Conservation (phyloP, 2,797 vertebrate species). For the Rhinoraja longicauda region DNA sequence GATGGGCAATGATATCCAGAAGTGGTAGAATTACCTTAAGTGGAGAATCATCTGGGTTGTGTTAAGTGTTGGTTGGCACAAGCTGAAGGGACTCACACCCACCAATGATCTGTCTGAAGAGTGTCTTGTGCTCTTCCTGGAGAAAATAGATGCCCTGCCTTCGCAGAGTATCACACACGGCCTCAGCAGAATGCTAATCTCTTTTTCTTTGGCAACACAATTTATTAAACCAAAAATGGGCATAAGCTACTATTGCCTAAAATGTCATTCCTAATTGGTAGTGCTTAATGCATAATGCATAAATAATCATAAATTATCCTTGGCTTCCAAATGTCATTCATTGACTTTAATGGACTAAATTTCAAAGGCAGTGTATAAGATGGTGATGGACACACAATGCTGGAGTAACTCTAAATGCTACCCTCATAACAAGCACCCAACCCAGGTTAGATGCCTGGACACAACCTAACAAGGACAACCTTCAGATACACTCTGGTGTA, state of each 20-base stretch:
- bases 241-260: background rate
- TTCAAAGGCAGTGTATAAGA: too few relatives aligned
- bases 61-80: constrained; percentile 31
- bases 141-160: background rate
- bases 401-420: background rate
- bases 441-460: background rate
- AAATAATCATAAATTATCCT: too few relatives aligned
- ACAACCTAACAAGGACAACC: background rate
- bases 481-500: background rate
- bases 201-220: background rate
- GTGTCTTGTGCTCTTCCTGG: background rate
- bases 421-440: background rate
- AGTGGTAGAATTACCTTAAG: constrained; percentile 33
- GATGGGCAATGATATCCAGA: constrained; percentile 24
- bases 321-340: too few relatives aligned
- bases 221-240: background rate
- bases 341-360: too few relatives aligned
- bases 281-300: too few relatives aligned
- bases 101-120: constrained; percentile 15
- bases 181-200: background rate
- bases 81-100: constrained; percentile 18
- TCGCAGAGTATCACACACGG: background rate
- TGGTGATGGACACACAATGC: too few relatives aligned
- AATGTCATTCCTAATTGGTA: too few relatives aligned
- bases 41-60: constrained; percentile 31